Conservation (phyloP, 2,888 invertebrate genomes). For the Diaphora mendica region DNA sequence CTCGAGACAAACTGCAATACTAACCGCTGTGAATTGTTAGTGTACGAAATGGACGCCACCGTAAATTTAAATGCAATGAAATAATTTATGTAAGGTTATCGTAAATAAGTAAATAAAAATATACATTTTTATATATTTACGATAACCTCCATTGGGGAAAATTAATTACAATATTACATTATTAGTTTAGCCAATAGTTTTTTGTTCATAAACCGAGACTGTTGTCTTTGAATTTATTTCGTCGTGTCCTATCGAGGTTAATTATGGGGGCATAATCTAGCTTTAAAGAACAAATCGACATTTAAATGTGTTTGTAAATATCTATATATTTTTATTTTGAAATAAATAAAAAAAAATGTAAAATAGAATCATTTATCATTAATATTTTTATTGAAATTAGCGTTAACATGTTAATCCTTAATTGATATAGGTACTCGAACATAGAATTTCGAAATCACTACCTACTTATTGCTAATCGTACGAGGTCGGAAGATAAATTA, state of each 20-base stretch:
- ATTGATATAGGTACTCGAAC: conserved; percentile 24
- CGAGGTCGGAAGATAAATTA: conserved; percentile 50
- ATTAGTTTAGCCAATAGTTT: too few relatives aligned
- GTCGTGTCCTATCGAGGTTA: neutral
- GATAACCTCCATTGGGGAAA: neutral
- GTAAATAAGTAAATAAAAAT: too few relatives aligned
- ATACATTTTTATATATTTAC: too few relatives aligned
- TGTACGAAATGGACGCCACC: neutral
- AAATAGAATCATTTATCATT: neutral
- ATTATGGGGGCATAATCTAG: neutral
- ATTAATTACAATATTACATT: too few relatives aligned
- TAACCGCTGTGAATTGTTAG: neutral
- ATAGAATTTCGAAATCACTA: conserved; percentile 35
- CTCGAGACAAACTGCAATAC: neutral
- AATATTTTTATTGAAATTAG: neutral
- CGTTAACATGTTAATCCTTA: neutral
- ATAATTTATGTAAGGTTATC: too few relatives aligned
- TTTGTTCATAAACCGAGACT: too few relatives aligned
- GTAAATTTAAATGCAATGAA: neutral
- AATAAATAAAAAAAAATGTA: too few relatives aligned
- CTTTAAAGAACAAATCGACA: neutral
- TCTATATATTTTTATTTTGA: too few relatives aligned
- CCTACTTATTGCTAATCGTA: conserved; percentile 39
- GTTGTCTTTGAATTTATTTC: neutral
- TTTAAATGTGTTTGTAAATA: neutral